Evolutionary conservation across 2,888 invertebrate genomes (phyloP).

Genomic region (Ornithoptera priamus): DNA sequence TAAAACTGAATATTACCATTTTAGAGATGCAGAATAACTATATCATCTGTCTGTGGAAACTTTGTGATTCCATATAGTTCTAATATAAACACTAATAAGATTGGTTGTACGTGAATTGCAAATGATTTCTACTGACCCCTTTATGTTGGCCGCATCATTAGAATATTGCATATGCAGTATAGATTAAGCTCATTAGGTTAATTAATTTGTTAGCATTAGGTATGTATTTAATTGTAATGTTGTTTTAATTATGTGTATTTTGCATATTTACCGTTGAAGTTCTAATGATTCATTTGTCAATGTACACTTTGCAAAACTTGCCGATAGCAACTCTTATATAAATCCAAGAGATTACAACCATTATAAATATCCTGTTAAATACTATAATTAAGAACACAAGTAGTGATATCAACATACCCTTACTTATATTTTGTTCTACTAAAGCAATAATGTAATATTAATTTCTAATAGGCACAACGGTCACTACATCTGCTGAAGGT

Average conservation of each 20-base stretch:
- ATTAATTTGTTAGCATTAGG: conserved; percentile 24
- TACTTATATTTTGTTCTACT: too few species aligned
- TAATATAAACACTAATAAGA: conserved; percentile 19
- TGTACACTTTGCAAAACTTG: background rate
- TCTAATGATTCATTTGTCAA: conserved; percentile 4
- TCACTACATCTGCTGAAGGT: too few species aligned
- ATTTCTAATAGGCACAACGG: too few species aligned
- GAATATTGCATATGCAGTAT: conserved; percentile 26
- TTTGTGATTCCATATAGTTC: conserved; percentile 8
- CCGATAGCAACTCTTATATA: background rate
- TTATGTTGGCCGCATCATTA: conserved; percentile 24
- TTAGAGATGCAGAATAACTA: background rate
- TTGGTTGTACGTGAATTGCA: conserved; percentile 24
- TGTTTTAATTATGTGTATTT: conserved; percentile 15
- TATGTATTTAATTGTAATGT: conserved; percentile 15
- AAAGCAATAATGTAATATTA: too few species aligned
- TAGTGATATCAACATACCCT: too few species aligned
- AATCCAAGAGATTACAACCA: background rate
- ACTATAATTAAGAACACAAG: too few species aligned
- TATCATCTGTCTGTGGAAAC: conserved; percentile 5
- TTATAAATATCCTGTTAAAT: background rate
- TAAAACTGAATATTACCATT: background rate
- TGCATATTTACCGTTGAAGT: conserved; percentile 13
- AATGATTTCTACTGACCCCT: conserved; percentile 26
- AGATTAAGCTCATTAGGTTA: conserved; percentile 22